Base-by-base conservation (phyloP, 2,888 invertebrate species). In the Cephus rjabovi region DNA sequence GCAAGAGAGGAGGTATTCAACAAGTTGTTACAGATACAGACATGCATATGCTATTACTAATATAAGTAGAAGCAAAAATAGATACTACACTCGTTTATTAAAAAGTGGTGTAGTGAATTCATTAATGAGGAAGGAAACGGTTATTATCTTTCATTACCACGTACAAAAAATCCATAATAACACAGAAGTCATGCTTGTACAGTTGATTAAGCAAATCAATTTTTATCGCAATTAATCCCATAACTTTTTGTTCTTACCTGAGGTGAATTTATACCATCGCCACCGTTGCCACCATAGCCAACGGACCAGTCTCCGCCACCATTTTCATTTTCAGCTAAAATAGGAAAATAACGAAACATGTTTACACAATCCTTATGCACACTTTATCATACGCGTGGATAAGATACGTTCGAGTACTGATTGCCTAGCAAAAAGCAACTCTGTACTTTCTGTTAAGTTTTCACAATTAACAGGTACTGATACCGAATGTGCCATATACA, bases 21-120 rank as follows among this genome's bases (percentile, higher is more conserved):
- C 90, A 91, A 90, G 84, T 87, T 87, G 89, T 90, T 90, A 91
- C 89, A 87, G 88, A 87, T 87, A 84, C 23, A 56, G 56, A 56
- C 56, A 56, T 56, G 56, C 56, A 56, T 56, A 56, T 56, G 56
- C 56, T 56, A 56, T 23, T 23, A 56, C 56, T 56, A 56, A 56
- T 56, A 56, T 56, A 56, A 56, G 23, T 56, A 56, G 23, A 56
- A 56, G 56, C 15, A 15, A 6, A 23, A 56, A 56, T 23, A 56
- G 23, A 56, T 23, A 56, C 56, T 23, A 56, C 6, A 56, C 15
- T 56, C 23, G 2, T 56, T 23, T 56, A 23, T 15, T 56, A 56
- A 23, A 56, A 56, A 56, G 23, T 56, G 6, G 23, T 15, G 23
- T 56, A 56, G 56, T 23, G 23, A 56, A 23, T 56, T 56, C 15